Base-by-base conservation (phyloP, 2,888 invertebrate genomes). In the Torymus aiolomorphi region DNA sequence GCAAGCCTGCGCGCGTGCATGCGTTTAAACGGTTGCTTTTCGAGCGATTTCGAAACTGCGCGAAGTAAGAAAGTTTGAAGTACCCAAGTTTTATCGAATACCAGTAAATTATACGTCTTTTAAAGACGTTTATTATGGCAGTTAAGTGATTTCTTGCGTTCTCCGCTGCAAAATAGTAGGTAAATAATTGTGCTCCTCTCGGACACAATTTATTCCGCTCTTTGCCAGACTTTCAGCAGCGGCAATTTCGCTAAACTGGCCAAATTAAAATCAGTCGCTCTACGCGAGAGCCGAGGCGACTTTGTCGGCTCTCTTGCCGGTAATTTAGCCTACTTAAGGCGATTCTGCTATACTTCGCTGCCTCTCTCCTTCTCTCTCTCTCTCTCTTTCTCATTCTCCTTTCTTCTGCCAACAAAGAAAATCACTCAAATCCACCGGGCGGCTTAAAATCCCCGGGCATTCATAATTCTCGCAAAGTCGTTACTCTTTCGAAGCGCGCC, bases 391-490 rank as follows among this genome's bases (percentile, higher is more conserved):
- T 57, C 57, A n/a, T 63, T n/a, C n/a, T 42, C 51, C 20, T 31
- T 66, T 72, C 56, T 10, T 16, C n/a, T 12, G 11, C 10, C 16
- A 69, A 63, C 56, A 49, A 65, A 56, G 66, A 70, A 76, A 80
- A 72, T 72, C 72, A 56, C 72, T 76, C 54, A 18, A 71, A 74
- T 69, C 49, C n/a, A 49, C 42, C 24, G n/a, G 42, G 42, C 49
- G 16, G 14, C 52, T 56, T 11, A 18, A 72, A 61, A 74, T 73
- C 57, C 16, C 31, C 24, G 20, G n/a, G 59, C 24, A 49, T 51
- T 75, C 75, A 65, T 79, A 71, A 79, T 71, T 70, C 71, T 65
- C 42, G 57, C 14, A 52, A 31, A 79, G 71, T 73, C 76, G 71
- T 76, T 76, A 73, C 72, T 69, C 77, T 80, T 71, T 77, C 59